Evolutionary conservation across 2,797 vertebrate species (phyloP).

Genomic region (Carduelis carduelis): DNA sequence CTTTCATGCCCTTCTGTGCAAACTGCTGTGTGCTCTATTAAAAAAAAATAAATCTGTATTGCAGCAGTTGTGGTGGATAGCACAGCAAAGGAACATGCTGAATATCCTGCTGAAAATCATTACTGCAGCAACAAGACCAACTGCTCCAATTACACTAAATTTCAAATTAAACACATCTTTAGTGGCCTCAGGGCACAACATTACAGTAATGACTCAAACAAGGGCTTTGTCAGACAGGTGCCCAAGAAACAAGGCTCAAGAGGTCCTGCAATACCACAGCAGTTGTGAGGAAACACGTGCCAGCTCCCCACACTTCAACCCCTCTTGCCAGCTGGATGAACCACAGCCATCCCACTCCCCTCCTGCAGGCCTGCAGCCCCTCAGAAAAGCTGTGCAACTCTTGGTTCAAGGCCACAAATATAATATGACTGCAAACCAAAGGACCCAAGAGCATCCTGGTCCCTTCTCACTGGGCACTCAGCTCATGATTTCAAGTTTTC

Average conservation of each 20-base stretch:
- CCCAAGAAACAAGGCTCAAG: neutral
- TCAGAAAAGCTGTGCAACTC: neutral
- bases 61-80: constrained; percentile 78
- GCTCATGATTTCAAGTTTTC: neutral
- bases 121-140: constrained; percentile 82
- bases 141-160: constrained; percentile 84
- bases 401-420: neutral
- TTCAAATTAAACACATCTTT: constrained; percentile 86
- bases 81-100: constrained; percentile 87
- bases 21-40: neutral
- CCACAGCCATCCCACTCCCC: neutral
- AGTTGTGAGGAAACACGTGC: neutral
- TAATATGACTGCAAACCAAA: neutral
- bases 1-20: neutral
- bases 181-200: constrained; percentile 80
- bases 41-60: neutral
- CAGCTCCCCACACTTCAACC: neutral
- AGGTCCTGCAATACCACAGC: neutral
- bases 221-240: neutral
- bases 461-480: neutral
- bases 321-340: neutral
- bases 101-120: constrained; percentile 91
- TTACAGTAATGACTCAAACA: neutral
- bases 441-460: neutral
- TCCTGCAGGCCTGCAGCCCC: neutral